Base-by-base conservation (phyloP, 2,888 invertebrate species). In the Chymomyza amoena region DNA sequence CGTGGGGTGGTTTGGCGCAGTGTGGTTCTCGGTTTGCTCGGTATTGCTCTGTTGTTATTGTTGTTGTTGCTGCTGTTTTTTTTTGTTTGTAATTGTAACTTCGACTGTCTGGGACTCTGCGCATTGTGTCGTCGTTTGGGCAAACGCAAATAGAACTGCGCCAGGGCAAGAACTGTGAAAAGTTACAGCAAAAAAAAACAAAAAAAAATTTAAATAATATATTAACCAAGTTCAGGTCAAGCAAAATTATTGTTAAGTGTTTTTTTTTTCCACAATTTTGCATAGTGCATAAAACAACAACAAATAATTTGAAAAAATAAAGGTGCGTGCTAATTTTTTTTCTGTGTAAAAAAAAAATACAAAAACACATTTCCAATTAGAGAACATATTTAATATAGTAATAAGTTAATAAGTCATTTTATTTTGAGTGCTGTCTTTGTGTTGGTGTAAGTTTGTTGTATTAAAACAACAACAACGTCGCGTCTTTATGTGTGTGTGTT, bases 1-100 rank as follows among this genome's bases (percentile, higher is more conserved):
- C 84, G 83, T 89, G 90, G 89, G 90, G 89, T 90, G 89, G 89
- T 88, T 88, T 81, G 80, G 76, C 78, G 78, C 77, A 78, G 89
- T 83, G 80, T 83, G 77, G 83, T 75, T 62, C 62, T 62, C 62
- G 77, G 83, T 75, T 51, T 50, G 62, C 28, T 62, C 25, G 51
- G 15, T 25, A 52, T 62, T 70, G 66, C 64, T 68, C 65, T 69
- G 63, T 62, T 61, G 61, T 18, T 62, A 60, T 54, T 68, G 56
- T 54, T 66, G 63, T 60, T 50, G 59, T 60, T 18, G 25, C 25
- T 25, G 52, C 51, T 50, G 61, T 66, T 51, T 61, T 60, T 61
- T 65, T 61, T 54, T 69, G 66, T 69, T 68, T 64, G 67, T 64
- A 9, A 61, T 73, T 62, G 63, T 54, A 16, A 15, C 60, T 32